These are phyloP conservation scores for Pseudocheirus occidentalis DNA, from an alignment of 2,797 vertebrate genomes.

Conservation along the genomic window DNA sequence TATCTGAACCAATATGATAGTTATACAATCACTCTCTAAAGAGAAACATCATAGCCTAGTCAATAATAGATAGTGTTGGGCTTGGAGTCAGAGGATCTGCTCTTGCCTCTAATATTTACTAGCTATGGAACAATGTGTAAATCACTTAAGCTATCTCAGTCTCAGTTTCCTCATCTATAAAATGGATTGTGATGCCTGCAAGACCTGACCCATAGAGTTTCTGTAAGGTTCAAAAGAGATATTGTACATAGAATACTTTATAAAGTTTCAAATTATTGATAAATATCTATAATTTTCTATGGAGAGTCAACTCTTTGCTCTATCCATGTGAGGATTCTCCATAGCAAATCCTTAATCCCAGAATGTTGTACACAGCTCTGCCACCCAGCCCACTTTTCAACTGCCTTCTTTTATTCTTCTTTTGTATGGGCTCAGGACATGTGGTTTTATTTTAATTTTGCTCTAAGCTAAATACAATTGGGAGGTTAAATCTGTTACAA, in stretches of 20 bases:
- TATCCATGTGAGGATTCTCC: not conserved
- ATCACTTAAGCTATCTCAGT: not conserved
- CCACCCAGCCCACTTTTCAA: conserved; percentile 40
- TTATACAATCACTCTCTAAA: not conserved
- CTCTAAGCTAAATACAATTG: conserved; percentile 6
- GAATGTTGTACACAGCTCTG: not conserved
- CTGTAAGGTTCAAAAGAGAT: not conserved
- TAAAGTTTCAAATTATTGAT: not conserved
- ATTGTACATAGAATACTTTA: not conserved
- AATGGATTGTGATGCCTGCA: not conserved
- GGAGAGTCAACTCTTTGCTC: not conserved
- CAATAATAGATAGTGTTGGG: not conserved
- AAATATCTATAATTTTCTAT: not conserved
- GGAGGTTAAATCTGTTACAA: conserved; percentile 42
- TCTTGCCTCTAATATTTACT: not conserved
- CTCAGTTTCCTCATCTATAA: not conserved
- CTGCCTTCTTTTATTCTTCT: not conserved
- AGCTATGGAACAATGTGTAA: not conserved
- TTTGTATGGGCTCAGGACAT: conserved; percentile 44
- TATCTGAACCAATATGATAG: not conserved
- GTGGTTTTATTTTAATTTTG: conserved; percentile 29
- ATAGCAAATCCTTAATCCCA: not conserved
- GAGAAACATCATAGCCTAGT: not conserved
- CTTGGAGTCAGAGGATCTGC: not conserved
- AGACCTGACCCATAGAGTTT: not conserved